Conservation (phyloP, 2,797 vertebrate genomes). For the Loriculus beryllinus region DNA sequence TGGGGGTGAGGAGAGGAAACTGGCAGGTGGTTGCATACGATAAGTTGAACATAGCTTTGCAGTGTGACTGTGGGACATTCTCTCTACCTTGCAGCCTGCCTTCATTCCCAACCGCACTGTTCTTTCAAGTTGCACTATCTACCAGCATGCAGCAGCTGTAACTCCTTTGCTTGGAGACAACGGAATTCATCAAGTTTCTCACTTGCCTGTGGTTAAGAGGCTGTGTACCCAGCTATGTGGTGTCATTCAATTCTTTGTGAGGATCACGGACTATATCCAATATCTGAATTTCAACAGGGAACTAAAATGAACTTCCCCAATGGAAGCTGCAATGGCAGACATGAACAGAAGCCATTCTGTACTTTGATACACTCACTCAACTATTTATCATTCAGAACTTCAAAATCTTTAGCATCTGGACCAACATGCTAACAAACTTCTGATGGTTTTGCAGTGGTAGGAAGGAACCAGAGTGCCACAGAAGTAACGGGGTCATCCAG, state of each 20-base stretch:
- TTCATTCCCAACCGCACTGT: background rate
- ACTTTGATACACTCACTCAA: fast-evolving
- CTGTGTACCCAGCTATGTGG: background rate
- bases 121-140: background rate
- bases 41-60: background rate
- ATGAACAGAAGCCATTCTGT: background rate
- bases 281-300: background rate
- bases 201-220: background rate
- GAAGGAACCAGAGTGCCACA: background rate
- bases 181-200: background rate
- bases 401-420: background rate
- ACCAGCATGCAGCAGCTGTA: background rate
- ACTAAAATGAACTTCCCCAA: background rate
- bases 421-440: background rate
- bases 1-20: background rate
- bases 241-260: background rate
- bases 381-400: background rate
- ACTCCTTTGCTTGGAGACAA: background rate
- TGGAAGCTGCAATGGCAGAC: background rate
- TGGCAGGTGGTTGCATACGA: background rate
- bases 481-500: background rate
- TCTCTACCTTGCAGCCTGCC: background rate
- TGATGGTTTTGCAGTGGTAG: background rate
- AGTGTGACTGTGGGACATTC: background rate
- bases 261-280: background rate